phyloP scores from a whole-genome alignment of 2,888 invertebrate species.

The Eustalomyia histrio region DNA sequence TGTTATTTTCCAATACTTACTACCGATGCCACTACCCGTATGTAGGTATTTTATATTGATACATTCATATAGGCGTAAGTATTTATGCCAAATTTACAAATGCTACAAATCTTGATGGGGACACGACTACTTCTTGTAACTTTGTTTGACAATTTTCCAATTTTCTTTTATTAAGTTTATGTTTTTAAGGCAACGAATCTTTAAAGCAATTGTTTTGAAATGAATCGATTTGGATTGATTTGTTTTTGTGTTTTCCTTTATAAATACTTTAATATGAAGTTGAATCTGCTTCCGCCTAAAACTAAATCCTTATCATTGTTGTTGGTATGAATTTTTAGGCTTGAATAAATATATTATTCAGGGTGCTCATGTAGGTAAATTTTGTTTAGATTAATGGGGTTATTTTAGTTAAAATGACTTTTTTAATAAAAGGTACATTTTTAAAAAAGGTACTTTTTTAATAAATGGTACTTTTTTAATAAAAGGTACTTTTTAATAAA shows the following conservation, averaged over 20 bases:
- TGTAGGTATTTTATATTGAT: conserved; percentile 40
- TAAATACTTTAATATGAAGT: not conserved
- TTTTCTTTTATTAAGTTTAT: conserved; percentile 6
- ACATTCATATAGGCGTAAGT: conserved; percentile 34
- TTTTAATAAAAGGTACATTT: no score
- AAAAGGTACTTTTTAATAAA: no score
- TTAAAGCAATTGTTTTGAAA: conserved; percentile 1
- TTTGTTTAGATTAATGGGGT: no score
- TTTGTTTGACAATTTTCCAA: conserved; percentile 25
- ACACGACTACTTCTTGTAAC: not conserved
- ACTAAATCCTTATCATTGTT: not conserved
- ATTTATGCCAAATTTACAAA: conserved; percentile 6
- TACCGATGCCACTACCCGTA: conserved; percentile 23
- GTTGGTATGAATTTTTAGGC: not conserved
- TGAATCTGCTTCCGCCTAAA: not conserved
- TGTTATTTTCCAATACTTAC: not conserved
- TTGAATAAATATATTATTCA: not conserved
- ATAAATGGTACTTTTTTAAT: no score
- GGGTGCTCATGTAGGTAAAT: not conserved
- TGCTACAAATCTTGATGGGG: not conserved
- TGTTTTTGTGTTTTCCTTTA: not conserved
- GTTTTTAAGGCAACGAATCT: not conserved
- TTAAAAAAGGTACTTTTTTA: no score
- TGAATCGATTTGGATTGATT: conserved; percentile 8
- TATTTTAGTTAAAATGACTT: no score